phyloP scores from a whole-genome alignment of 2,797 vertebrate genomes.

The Poecilia velifera region DNA sequence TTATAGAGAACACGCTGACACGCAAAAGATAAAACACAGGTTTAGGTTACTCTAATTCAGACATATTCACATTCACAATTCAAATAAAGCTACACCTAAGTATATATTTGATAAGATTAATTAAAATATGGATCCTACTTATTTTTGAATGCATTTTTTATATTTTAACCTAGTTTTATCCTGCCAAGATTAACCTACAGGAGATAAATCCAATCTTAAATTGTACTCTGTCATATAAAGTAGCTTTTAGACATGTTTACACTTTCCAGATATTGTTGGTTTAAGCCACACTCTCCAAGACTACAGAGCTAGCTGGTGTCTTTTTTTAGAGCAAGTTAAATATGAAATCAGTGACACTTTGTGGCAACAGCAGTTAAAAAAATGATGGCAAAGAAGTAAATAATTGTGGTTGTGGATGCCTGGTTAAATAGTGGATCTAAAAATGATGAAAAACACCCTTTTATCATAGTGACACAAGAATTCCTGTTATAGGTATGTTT shows the following conservation, averaged over 20 bases:
- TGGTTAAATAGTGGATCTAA: constrained; percentile 2
- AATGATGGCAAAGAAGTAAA: neutral
- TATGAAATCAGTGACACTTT: neutral
- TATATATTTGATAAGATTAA: neutral
- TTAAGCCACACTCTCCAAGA: no score
- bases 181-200: neutral
- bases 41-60: no score
- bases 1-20: neutral
- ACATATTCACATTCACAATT: no score
- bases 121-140: neutral
- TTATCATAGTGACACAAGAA: constrained; percentile 23
- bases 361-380: neutral
- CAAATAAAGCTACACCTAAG: no score
- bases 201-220: neutral
- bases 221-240: neutral
- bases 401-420: neutral
- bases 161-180: neutral
- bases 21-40: neutral
- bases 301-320: neutral
- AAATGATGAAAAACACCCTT: constrained; percentile 4
- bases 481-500: constrained; percentile 30
- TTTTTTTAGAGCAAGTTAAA: neutral
- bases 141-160: neutral
- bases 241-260: neutral
- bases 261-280: neutral